These are phyloP conservation scores for Drosophila chauvacae DNA, from an alignment of 1,140 invertebrate species.

Conservation along the genomic window DNA sequence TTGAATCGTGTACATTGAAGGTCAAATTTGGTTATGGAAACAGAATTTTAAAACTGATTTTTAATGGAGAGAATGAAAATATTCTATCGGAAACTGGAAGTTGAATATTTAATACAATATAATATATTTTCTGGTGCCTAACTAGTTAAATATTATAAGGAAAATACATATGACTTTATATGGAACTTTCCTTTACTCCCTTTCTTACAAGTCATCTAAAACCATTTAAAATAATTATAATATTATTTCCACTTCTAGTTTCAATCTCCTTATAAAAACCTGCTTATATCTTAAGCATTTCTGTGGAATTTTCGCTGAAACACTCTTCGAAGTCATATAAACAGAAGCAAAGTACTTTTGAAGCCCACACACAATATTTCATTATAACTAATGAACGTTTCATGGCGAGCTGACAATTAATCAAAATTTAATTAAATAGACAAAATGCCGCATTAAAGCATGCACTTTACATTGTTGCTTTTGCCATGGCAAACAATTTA, in stretches of 20 bases:
- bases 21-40: slow-evolving; percentile 8
- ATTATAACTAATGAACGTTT: slow-evolving; percentile 65
- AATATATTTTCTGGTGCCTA: background rate
- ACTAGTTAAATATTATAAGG: background rate
- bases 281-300: background rate
- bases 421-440: slow-evolving; percentile 77
- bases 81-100: too few relatives aligned
- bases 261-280: background rate
- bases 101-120: background rate
- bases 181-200: too few relatives aligned
- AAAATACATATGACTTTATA: background rate
- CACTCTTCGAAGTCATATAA: slow-evolving; percentile 3
- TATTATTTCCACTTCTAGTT: background rate
- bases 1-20: slow-evolving; percentile 19
- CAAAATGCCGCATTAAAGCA: slow-evolving; percentile 77
- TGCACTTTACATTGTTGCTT: slow-evolving; percentile 67
- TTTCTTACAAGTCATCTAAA: background rate
- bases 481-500: slow-evolving; percentile 63
- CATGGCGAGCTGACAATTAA: slow-evolving; percentile 65
- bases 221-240: background rate
- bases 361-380: slow-evolving; percentile 33
- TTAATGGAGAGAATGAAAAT: background rate
- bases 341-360: slow-evolving; percentile 7
- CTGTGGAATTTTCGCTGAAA: slow-evolving; percentile 7
- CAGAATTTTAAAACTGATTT: background rate